Conservation (phyloP, 2,888 invertebrate species). For the Lapara coniferarum region DNA sequence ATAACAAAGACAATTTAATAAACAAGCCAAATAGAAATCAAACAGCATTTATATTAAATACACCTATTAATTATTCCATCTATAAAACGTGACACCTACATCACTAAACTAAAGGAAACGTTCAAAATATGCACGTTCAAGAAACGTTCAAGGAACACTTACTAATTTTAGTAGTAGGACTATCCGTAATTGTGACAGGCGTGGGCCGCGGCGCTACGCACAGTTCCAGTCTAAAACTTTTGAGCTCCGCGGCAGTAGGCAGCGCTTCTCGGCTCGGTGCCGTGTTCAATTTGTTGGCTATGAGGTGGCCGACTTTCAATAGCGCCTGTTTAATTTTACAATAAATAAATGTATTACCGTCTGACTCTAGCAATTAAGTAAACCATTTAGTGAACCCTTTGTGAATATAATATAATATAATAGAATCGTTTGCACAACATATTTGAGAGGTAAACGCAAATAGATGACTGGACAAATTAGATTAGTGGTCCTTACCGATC, state of each 20-base stretch:
- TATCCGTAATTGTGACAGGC: conserved; percentile 32
- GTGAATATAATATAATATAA: no score
- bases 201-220: conserved; percentile 57
- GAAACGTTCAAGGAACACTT: not conserved
- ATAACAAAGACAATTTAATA: not conserved
- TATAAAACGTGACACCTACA: no score
- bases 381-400: no score
- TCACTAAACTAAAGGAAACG: no score
- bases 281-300: conserved; percentile 44
- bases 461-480: no score
- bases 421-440: no score
- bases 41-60: not conserved
- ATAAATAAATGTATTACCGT: no score
- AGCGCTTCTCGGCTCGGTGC: conserved; percentile 51
- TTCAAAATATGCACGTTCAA: not conserved
- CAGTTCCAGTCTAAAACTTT: conserved; percentile 63
- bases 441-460: no score
- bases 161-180: conserved; percentile 31
- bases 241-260: conserved; percentile 61
- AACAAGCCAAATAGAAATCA: conserved; percentile 10
- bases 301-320: conserved; percentile 62
- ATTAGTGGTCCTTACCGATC: conserved; percentile 50
- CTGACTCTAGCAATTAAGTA: no score
- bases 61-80: not conserved
- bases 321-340: conserved; percentile 48